Conservation (phyloP, 2,113 vertebrate genomes). For the Stictonetta naevosa region DNA sequence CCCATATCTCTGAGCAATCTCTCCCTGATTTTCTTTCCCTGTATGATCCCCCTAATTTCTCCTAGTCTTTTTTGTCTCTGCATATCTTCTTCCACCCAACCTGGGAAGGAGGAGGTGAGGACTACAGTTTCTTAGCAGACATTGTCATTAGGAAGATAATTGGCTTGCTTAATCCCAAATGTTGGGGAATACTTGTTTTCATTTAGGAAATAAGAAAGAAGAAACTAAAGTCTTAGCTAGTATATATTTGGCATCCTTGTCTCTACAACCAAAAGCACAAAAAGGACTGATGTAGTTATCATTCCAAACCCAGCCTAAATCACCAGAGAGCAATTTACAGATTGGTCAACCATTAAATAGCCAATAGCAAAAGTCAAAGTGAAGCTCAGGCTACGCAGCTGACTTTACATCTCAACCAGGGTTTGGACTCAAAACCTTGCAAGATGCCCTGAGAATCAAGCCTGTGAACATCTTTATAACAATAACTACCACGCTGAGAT, state of each 20-base stretch:
- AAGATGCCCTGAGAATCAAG: not conserved
- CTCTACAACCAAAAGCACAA: not conserved
- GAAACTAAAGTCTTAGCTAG: not conserved
- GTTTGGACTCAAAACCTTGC: not conserved
- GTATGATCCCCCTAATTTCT: not conserved
- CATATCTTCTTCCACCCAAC: not conserved
- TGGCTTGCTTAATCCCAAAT: not conserved
- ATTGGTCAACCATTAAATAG: not conserved
- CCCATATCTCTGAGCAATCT: not conserved
- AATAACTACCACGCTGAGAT: not conserved
- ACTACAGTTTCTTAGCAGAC: not conserved
- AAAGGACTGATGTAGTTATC: accelerated
- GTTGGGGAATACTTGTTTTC: not conserved
- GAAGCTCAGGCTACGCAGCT: not conserved
- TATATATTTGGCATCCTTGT: not conserved
- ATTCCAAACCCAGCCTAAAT: not conserved
- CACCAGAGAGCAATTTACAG: not conserved
- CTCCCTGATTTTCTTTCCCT: not conserved
- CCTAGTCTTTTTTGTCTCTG: not conserved
- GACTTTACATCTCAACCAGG: not conserved
- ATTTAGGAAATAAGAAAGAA: not conserved
- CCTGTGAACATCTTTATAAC: not conserved
- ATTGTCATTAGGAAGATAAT: not conserved
- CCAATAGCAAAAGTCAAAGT: not conserved
- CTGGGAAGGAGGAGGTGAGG: not conserved